A percentile compares a stretch with the other conserved stretches of the same genome.
Conservation (phyloP, 2,113 vertebrate genomes). For the Haplotaxodon microlepis region DNA sequence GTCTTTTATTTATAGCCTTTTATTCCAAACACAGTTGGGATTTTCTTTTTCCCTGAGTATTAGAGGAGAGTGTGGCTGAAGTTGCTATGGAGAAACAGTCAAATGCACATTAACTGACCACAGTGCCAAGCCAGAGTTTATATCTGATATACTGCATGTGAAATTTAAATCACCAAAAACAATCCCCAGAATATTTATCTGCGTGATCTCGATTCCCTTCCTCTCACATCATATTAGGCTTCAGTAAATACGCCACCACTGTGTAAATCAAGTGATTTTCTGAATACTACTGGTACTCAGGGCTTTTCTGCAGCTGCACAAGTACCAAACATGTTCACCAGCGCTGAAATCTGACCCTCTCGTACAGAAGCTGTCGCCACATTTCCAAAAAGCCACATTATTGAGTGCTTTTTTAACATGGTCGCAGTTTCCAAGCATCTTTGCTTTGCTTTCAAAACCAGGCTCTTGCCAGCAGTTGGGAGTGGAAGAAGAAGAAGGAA, state of each 20-base stretch:
- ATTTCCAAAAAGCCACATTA: slow-evolving; percentile 66
- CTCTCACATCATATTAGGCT: background rate
- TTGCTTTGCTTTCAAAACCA: slow-evolving; percentile 57
- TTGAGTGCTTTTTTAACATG: slow-evolving; percentile 74
- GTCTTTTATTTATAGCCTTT: slow-evolving; percentile 52
- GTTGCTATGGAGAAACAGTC: slow-evolving; percentile 2
- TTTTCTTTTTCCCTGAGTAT: slow-evolving; percentile 1
- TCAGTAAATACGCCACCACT: background rate
- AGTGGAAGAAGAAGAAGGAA: slow-evolving; percentile 55
- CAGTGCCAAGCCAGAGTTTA: background rate
- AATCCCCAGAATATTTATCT: background rate
- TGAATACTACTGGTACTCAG: background rate
- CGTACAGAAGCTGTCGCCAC: slow-evolving; percentile 65
- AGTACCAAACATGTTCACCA: slow-evolving; percentile 48
- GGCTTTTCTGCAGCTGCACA: slow-evolving; percentile 34
- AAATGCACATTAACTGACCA: background rate
- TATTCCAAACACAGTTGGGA: slow-evolving; percentile 19
- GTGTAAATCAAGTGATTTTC: slow-evolving; percentile 27
- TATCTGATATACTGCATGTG: slow-evolving; percentile 10
- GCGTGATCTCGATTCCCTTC: background rate
- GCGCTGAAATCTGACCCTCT: slow-evolving; percentile 52
- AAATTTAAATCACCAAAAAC: slow-evolving; percentile 13
- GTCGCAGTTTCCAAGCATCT: slow-evolving; percentile 72
- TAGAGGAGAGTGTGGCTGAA: background rate
- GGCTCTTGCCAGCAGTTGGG: slow-evolving; percentile 64